Percentiles rank a stretch among this genome's conserved stretches.
Conservation (phyloP, 2,797 vertebrate species). For the Sparidentex hasta region DNA sequence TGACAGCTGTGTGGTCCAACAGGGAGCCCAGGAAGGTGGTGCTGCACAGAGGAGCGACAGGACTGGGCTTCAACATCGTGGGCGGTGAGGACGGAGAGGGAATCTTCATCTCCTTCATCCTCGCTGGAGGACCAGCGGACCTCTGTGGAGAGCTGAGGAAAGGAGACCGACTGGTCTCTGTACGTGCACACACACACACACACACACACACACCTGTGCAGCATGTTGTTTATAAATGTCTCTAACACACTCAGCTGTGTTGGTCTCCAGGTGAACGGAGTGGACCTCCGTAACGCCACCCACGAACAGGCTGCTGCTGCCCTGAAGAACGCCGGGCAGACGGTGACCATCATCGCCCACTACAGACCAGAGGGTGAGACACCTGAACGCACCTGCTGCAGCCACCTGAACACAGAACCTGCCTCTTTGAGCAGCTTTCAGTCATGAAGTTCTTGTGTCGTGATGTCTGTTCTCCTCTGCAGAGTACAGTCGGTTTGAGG, state of each 20-base stretch:
- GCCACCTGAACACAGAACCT: background rate
- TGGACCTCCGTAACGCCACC: conserved; percentile 93
- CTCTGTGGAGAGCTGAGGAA: conserved; percentile 96
- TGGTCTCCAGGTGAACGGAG: conserved; percentile 91
- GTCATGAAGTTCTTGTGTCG: too few species aligned
- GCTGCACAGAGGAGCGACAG: conserved; percentile 94
- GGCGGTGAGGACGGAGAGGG: conserved; percentile 98
- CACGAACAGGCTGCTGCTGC: conserved; percentile 96
- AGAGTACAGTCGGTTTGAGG: conserved; percentile 98
- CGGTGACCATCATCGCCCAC: conserved; percentile 95
- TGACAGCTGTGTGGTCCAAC: conserved; percentile 39
- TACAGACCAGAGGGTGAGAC: conserved; percentile 96
- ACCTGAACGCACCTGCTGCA: background rate
- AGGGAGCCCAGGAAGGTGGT: conserved; percentile 96
- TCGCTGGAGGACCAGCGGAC: conserved; percentile 97
- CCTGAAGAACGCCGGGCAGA: conserved; percentile 97
- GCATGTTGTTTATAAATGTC: too few species aligned
- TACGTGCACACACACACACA: conserved; percentile 65
- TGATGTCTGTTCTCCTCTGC: conserved; percentile 26
- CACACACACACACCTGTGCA: background rate
- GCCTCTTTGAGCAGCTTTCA: too few species aligned
- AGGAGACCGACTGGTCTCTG: conserved; percentile 96
- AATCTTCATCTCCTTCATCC: conserved; percentile 99
- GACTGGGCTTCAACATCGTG: conserved; percentile 98
- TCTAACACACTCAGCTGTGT: background rate